Base-by-base conservation (phyloP, 2,113 vertebrate species). In the Campylomormyrus tamandua region DNA sequence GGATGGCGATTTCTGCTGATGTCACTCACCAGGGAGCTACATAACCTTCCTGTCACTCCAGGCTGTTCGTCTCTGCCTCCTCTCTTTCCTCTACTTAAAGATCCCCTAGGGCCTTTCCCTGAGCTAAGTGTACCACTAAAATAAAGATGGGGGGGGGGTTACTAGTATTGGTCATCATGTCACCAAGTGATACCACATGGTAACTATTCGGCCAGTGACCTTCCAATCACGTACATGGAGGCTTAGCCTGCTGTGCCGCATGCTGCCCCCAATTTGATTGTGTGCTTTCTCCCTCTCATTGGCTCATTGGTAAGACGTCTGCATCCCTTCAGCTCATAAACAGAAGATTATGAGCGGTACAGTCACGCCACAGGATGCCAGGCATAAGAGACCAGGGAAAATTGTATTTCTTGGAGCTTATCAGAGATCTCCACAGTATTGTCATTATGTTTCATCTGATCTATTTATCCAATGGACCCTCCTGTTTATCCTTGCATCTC, bases 71-170 rank as follows among this genome's bases (percentile, higher is more conserved):
- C 15, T 31, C 89, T 74, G 3, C 48, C 39, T 83, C 62, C 24
- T 50, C 35, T 45, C 92, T 88, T 88, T 31, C 89, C 45, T 80
- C 84, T 88, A 80, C 74, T 17, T 80, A 19, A 42, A 19, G 74
- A 39, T 80, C 74, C 74, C 4, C 74, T n/a, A 19, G 74, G 74
- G 35, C 5, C 1, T 70, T 70, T 27, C 10, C 19, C n/a, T 42
- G 31, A 77, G 70, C 70, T 5, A 19, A 77, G 4, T 39, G 35
- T 13, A 39, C 35, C 74, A 19, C 31, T 80, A 15, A 80, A 1
- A 39, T 35, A 42, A 80, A 80, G 35, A 80, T 80, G 31, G 58
- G 8, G 9, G 3, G 24, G 7, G n/a, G 62, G 3, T 10, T 27
- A 70, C n/a, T 27, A 70, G n/a, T 27, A 70, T 9, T 70, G 27